Percentiles rank a stretch among this genome's conserved stretches.
phyloP scores from a whole-genome alignment of 23 tunicate genomes.

The Pegea sp. region DNA sequence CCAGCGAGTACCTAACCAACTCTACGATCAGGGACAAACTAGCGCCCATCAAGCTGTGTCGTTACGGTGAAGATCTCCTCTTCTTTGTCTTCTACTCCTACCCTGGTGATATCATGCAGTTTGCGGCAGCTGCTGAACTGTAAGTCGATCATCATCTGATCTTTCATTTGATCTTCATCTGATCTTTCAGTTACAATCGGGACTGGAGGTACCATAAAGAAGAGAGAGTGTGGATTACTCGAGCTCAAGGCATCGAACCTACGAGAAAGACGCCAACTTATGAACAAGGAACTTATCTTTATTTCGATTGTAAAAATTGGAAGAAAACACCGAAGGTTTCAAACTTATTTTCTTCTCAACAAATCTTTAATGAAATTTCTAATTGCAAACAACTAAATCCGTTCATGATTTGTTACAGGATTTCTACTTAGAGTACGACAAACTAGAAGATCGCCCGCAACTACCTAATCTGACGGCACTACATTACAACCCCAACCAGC shows the following conservation, averaged over 20 bases:
- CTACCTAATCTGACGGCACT: conserved; percentile 73
- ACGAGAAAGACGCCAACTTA: conserved; percentile 64
- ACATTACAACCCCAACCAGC: conserved; percentile 90
- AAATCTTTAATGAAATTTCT: neutral
- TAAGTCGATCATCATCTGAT: conserved; percentile 1
- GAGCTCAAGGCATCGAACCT: conserved; percentile 82
- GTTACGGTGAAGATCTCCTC: conserved; percentile 88
- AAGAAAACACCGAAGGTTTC: conserved; percentile 77
- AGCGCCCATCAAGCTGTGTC: conserved; percentile 79
- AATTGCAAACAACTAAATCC: neutral
- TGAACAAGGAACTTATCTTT: conserved; percentile 92
- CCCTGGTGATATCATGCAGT: conserved; percentile 85
- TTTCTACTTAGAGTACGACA: conserved; percentile 69
- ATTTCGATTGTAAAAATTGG: conserved; percentile 89
- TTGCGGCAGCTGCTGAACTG: conserved; percentile 96
- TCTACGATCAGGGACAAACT: conserved; percentile 91
- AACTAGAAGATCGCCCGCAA: conserved; percentile 77
- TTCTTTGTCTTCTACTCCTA: conserved; percentile 89
- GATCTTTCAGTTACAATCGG: conserved; percentile 48
- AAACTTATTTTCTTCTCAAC: neutral
- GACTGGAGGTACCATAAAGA: conserved; percentile 95
- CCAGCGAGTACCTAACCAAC: conserved; percentile 93
- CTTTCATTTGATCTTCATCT: neutral
- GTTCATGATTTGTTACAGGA: conserved; percentile 15
- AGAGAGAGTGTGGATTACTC: conserved; percentile 81